Percentiles rank a stretch among this genome's conserved stretches.
These are phyloP conservation scores for Tridacna gigas DNA, from an alignment of 2,888 invertebrate species.

Conservation along the genomic window DNA sequence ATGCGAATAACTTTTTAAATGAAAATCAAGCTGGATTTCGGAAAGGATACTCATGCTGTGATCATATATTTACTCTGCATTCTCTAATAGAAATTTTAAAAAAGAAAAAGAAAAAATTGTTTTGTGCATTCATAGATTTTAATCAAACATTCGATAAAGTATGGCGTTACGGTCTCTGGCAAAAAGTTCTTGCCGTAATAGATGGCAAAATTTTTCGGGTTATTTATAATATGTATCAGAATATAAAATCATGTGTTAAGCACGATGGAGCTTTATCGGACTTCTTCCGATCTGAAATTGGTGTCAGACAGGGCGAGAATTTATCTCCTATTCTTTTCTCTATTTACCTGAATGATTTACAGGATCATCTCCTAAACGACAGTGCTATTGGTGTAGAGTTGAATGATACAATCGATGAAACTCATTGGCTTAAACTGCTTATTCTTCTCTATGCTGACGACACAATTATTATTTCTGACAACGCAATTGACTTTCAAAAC, in stretches of 20 bases:
- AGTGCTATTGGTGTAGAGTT: background rate
- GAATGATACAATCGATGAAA: background rate
- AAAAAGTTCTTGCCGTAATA: conserved; percentile 22
- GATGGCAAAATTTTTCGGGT: conserved; percentile 29
- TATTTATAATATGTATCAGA: conserved; percentile 35
- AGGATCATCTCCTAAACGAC: background rate
- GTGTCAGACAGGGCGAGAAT: conserved; percentile 45
- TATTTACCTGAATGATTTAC: conserved; percentile 37
- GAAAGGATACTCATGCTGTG: conserved; percentile 27
- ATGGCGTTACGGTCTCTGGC: conserved; percentile 35
- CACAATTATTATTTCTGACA: conserved; percentile 37
- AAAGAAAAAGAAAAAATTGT: conserved; percentile 34
- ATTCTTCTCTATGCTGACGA: conserved; percentile 32
- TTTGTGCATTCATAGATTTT: conserved; percentile 40
- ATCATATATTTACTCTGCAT: conserved; percentile 41
- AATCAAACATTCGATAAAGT: conserved; percentile 34
- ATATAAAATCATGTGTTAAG: conserved; percentile 31
- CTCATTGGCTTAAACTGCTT: conserved; percentile 15
- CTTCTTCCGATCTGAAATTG: conserved; percentile 24
- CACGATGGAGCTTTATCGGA: conserved; percentile 2
- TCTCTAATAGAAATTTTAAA: conserved; percentile 27
- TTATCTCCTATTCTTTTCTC: conserved; percentile 40
- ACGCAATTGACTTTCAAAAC: conserved; percentile 7
- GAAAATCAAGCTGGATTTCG: conserved; percentile 50
- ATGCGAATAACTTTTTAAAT: conserved; percentile 17